These are phyloP conservation scores for Syngnathus rostellatus DNA, from an alignment of 2,797 vertebrate genomes.

Conservation along the genomic window DNA sequence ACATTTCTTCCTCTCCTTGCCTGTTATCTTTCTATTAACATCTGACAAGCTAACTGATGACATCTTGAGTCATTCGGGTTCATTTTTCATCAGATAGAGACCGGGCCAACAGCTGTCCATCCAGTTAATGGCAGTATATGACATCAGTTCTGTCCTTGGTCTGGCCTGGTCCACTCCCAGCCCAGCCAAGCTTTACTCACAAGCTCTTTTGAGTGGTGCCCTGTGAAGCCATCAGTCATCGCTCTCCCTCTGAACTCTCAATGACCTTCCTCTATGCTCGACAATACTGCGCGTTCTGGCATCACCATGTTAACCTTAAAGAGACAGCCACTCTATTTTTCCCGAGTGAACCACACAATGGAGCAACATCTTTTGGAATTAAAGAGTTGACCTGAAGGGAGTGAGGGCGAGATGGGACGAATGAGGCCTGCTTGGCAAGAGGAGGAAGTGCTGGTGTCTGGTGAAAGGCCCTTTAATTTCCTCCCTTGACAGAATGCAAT, in stretches of 20 bases:
- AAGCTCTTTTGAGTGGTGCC: conserved; percentile 65
- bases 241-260: conserved; percentile 77
- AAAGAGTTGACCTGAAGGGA: conserved; percentile 21
- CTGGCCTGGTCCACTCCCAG: conserved; percentile 26
- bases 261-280: conserved; percentile 75
- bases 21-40: not conserved
- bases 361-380: conserved; percentile 20
- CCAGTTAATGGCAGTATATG: conserved; percentile 12
- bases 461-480: conserved; percentile 65
- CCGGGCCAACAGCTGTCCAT: conserved; percentile 13
- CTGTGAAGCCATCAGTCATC: conserved; percentile 78
- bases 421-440: conserved; percentile 22
- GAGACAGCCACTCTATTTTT: conserved; percentile 39
- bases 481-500: conserved; percentile 63
- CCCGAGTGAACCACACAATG: conserved; percentile 12
- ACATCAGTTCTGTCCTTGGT: conserved; percentile 4
- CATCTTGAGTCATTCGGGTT: conserved; percentile 4
- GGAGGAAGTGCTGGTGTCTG: conserved; percentile 43
- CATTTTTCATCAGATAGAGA: conserved; percentile 3
- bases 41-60: conserved; percentile 6
- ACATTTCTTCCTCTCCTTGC: not conserved
- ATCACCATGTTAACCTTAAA: conserved; percentile 64
- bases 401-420: conserved; percentile 1
- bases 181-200: conserved; percentile 25
- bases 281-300: conserved; percentile 64